Evolutionary conservation across 2,888 invertebrate genomes (phyloP), one percentile per base, ranked within the genome.

Genomic region (Andrena praecox): DNA sequence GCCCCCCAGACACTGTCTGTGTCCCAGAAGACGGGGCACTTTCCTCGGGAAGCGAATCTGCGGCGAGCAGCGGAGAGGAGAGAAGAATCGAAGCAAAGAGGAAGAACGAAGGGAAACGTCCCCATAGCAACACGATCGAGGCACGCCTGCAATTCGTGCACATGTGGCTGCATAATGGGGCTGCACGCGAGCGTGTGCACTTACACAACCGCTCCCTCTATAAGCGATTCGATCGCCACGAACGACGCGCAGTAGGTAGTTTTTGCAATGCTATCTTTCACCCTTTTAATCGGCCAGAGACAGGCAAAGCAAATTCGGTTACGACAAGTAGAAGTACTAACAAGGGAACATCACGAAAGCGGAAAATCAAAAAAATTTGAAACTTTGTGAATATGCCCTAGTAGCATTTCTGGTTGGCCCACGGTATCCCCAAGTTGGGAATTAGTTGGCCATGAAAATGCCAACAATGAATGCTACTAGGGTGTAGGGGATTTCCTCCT

Each of bases 41-140:
- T 79, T 75, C 79, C 70, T 52, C 50, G 42, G n/a, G 63, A 79
- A 71, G 60, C 35, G 54, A 75, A 74, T 48, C 56, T 50, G 35
- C 5, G 56, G 67, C 8, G 16, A 63, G 24, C 29, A 77, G 63
- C 67, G 59, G 68, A 42, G 59, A 56, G 63, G 35, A 42, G 59
- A 48, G 52, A 42, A 20, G 48, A 54, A 68, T 60, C 52, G 68
- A 50, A 73, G n/a, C 33, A 63, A 20, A 33, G 69, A 56, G 48
- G 60, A 48, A 67, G 67, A 77, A 71, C 12, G 52, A 76, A 82
- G 50, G 84, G 83, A 76, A 77, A 71, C 89, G 87, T 87, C 85
- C 87, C 89, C 88, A 87, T 88, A 86, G 89, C 89, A 88, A 88
- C 89, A 89, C 83, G 76, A 82, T 72, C 78, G 50, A 54, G 29